phyloP scores from a whole-genome alignment of 2,797 vertebrate genomes.

The Astyanax mexicanus region DNA sequence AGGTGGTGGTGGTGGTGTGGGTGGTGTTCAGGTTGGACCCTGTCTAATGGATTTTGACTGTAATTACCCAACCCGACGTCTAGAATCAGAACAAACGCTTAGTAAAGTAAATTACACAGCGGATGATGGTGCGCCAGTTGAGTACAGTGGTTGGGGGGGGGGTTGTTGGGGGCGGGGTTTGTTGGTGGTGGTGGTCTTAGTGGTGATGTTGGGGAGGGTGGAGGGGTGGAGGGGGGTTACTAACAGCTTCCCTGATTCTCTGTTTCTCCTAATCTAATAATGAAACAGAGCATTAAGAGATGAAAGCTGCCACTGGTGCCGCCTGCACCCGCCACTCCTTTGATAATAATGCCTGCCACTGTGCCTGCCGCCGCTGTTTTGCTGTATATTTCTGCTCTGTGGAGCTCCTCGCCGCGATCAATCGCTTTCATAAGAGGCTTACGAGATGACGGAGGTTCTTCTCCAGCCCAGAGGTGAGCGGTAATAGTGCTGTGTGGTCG shows the following conservation, averaged over 20 bases:
- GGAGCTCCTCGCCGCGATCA: neutral
- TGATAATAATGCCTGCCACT: neutral
- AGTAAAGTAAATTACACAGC: neutral
- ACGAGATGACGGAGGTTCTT: neutral
- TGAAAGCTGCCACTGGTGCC: neutral
- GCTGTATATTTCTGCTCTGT: neutral
- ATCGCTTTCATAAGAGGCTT: constrained; percentile 9
- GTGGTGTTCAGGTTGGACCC: neutral
- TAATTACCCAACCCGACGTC: constrained; percentile 6
- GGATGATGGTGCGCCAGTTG: too few relatives aligned
- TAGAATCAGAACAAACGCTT: neutral
- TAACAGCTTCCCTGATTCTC: constrained; percentile 3
- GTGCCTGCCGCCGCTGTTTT: neutral
- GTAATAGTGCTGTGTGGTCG: too few relatives aligned
- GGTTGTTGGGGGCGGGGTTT: neutral
- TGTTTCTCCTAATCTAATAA: constrained; percentile 6
- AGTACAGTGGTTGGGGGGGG: neutral
- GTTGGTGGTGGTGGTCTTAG: neutral
- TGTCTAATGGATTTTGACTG: constrained; percentile 5
- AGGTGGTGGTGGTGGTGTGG: neutral
- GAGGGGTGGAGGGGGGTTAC: neutral
- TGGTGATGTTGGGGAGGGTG: neutral
- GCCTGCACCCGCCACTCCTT: neutral
- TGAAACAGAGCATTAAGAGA: neutral
- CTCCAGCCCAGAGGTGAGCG: neutral